Percentiles rank a stretch among this genome's conserved stretches.
Conservation (phyloP, 2,797 vertebrate species). For the Melanotaenia nigrans region DNA sequence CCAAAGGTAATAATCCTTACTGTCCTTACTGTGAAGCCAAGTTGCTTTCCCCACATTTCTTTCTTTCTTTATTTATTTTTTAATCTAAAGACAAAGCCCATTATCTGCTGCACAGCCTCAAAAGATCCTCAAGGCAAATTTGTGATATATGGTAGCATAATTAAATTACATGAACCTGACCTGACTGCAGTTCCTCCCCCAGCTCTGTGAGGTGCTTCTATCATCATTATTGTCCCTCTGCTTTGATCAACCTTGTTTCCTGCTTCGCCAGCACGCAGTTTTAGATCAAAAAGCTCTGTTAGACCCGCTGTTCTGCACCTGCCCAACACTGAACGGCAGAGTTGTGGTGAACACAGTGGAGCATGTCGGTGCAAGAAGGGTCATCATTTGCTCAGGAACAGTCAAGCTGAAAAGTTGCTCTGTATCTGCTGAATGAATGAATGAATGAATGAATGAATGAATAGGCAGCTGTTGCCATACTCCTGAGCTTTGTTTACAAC, state of each 20-base stretch:
- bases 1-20: too few relatives aligned
- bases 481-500: neutral
- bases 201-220: neutral
- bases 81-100: conserved; percentile 1
- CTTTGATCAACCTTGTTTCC: neutral
- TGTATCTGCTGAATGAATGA: conserved; percentile 1
- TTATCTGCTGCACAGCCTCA: neutral
- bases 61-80: neutral
- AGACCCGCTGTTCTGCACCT: neutral
- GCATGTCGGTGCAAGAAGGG: neutral
- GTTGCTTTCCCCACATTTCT: neutral
- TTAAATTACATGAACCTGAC: neutral
- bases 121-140: neutral
- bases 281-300: neutral
- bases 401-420: neutral
- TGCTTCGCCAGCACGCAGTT: neutral
- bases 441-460: neutral
- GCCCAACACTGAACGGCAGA: neutral
- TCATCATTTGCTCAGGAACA: neutral
- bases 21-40: too few relatives aligned
- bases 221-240: conserved; percentile 1
- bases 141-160: neutral
- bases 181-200: neutral
- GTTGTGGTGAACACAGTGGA: too few relatives aligned
- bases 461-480: neutral